Percentiles rank a stretch among this genome's conserved stretches.
phyloP scores from a whole-genome alignment of 2,113 vertebrate genomes.

The Pionites leucogaster region DNA sequence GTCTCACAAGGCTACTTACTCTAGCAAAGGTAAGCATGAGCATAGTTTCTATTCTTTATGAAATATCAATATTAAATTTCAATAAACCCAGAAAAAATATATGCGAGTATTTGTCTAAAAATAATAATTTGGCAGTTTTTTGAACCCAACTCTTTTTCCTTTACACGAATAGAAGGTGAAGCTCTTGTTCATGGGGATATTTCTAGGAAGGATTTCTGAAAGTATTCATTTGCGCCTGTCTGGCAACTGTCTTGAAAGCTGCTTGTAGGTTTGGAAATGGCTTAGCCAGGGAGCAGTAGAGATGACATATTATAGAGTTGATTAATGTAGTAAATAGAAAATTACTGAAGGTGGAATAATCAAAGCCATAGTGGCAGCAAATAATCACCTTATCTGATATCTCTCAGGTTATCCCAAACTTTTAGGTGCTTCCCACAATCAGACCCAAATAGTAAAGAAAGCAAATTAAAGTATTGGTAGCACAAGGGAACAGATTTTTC shows the following conservation, averaged over 20 bases:
- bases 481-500: background rate
- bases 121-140: background rate
- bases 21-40: background rate
- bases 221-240: constrained; percentile 48
- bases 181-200: constrained; percentile 1
- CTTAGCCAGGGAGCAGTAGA: constrained; percentile 56
- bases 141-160: background rate
- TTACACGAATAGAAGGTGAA: constrained; percentile 20
- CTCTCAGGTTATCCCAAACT: background rate
- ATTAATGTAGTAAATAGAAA: constrained; percentile 59
- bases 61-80: background rate
- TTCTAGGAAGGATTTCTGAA: constrained; percentile 48
- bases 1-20: background rate
- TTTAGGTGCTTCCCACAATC: constrained; percentile 37
- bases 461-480: background rate
- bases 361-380: constrained; percentile 48
- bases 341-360: constrained; percentile 58
- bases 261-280: constrained; percentile 59
- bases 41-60: background rate
- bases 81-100: background rate
- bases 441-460: background rate
- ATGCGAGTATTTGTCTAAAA: background rate
- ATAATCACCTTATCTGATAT: constrained; percentile 60
- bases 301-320: constrained; percentile 42
- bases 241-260: constrained; percentile 57